Base-by-base conservation (phyloP, 2,797 vertebrate species). In the Cyclopterus lumpus region DNA sequence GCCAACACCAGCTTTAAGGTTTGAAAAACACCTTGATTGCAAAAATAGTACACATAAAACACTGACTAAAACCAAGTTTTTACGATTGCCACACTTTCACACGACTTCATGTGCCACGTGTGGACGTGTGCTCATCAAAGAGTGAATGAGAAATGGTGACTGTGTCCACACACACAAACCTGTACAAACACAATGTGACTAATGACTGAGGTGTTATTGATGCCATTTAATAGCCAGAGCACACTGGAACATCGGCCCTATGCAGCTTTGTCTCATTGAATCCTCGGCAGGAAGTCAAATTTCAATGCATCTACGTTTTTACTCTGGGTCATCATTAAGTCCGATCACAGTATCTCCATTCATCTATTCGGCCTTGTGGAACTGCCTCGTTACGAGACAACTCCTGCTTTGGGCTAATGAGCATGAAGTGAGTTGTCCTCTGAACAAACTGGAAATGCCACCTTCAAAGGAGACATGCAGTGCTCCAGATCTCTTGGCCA, bases 401-500 rank as follows among this genome's bases (percentile, higher is more conserved):
- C 81, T 80, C 30, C 46, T 26, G 69, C 86, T 80, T 55, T 20
- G 8, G 84, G 89, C 75, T 85, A 85, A 87, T 75, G 67, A 89
- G 85, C 60, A 40, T 40, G 51, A 65, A 86, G 79, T n/a, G 66
- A 83, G 79, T 77, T 79, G 79, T 84, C 84, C 78, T 84, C 51
- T 74, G 86, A 82, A 75, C 67, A 76, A 86, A 74, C 59, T n/a
- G 64, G 42, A 22, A 87, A 83, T 59, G 78, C 79, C 79, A 88
- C 80, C 88, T 91, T 93, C 89, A 92, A 93, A 90, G 86, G 80
- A 89, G 80, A 71, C 64, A 40, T 2, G 54, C 62, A 49, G 75
- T 28, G 83, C 70, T 38, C 77, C 73, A 74, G 67, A 83, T 90
- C 85, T 80, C 63, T 65, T 68, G 79, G 70, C 81, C 84, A 48